Conservation (phyloP, 2,888 invertebrate genomes). For the Lycocerus yunnanus region DNA sequence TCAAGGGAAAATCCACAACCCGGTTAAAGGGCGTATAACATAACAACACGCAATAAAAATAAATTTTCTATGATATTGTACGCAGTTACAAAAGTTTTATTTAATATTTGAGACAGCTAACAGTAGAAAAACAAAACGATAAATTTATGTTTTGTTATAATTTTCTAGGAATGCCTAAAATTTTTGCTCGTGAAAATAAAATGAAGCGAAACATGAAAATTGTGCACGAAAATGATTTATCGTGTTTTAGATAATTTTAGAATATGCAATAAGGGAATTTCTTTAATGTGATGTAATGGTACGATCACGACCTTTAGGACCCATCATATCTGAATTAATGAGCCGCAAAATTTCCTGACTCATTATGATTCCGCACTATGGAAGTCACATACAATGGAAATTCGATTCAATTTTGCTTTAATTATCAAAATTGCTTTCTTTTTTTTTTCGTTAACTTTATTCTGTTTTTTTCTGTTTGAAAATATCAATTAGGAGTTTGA, state of each 20-base stretch:
- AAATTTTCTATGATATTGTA: slow-evolving; percentile 14
- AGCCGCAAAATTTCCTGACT: background rate
- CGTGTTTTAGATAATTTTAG: background rate
- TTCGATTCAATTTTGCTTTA: background rate
- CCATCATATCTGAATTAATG: background rate
- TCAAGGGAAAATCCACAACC: slow-evolving; percentile 11
- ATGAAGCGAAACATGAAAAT: background rate
- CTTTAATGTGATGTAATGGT: background rate
- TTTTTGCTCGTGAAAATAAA: background rate
- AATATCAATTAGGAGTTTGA: background rate
- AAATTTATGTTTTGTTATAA: slow-evolving; percentile 13
- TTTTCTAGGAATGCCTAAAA: slow-evolving; percentile 1
- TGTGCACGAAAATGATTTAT: background rate
- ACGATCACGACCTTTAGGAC: background rate
- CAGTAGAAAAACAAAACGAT: slow-evolving; percentile 10
- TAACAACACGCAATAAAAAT: slow-evolving; percentile 18
- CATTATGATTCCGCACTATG: background rate
- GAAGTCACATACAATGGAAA: background rate
- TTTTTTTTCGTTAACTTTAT: background rate
- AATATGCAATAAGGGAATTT: background rate
- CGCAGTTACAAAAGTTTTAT: slow-evolving; percentile 6
- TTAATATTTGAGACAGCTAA: slow-evolving; percentile 1
- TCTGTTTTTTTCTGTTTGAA: background rate
- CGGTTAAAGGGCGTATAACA: background rate
- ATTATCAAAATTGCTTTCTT: background rate